Evolutionary conservation across 2,888 invertebrate species (phyloP), one percentile per base, ranked within the genome.

Genomic region (Xanthorhoe spadicearia): DNA sequence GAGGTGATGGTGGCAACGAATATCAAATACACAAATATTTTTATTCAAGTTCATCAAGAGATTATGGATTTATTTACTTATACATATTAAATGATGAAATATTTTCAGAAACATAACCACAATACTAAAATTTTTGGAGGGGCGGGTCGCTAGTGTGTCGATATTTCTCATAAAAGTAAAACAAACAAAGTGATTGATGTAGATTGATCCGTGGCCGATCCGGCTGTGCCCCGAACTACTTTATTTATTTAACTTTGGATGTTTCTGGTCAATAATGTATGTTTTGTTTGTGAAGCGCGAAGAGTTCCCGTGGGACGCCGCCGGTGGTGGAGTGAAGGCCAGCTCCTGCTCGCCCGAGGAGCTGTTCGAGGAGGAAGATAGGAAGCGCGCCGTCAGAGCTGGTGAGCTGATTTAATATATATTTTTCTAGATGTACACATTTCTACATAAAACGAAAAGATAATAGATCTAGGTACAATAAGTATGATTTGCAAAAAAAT

Each of bases 331-430:
- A 15, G n/a, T n/a, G 15, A 46, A 55, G 6, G 56, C 72, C 0
- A 54, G 46, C 15, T 67, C 72, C 0, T 52, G 46, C 15, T 67
- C 77, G 3, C 35, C 69, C 0, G 68, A 71, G 1, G 79, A 81
- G 10, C 68, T 80, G 50, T 86, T 86, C 55, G 62, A 58, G 0
- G 77, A 69, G 0, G 81, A 85, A 13, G 85, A 85, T 43, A 69
- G 52, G 19, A 77, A 76, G 52, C 70, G 79, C 2, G 62, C 59
- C 0, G 5, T 59, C 9, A 64, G 70, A 3, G 59, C 63, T 69
- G 79, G 82, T 78, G 59, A 58, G 66, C 9, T 32, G 3, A 32
- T 32, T 32, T 7, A 32, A 7, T n/a, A n/a, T n/a, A 32, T 6
- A 4, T 23, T 32, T 32, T 32, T 7, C 32, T 32, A 32, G 32